Base-by-base conservation (phyloP, 2,113 vertebrate genomes). In the Spea multiplicata region DNA sequence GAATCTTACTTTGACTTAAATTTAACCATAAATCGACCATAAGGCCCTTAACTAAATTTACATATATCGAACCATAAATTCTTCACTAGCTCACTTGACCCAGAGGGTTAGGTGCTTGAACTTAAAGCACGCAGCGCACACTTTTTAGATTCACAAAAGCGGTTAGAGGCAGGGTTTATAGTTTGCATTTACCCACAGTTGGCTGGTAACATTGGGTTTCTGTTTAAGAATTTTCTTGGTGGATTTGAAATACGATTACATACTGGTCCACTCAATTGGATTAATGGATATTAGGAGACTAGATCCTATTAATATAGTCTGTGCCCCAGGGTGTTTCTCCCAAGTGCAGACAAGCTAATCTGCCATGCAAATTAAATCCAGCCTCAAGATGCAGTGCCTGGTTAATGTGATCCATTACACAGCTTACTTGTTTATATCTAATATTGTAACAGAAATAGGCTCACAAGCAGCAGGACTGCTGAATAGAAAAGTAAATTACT, bases 301-400 rank as follows among this genome's bases (percentile, higher is more conserved):
- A 94, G 95, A 98, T 97, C 94, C 94, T 95, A 96, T 98, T 98
- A 98, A 96, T 95, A 94, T 94, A 94, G 90, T 92, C 90, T 89
- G 90, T 94, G 94, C 93, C 96, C 95, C 90, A 91, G 90, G 95
- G 96, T 94, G 85, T 91, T 92, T 93, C 88, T 93, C 91, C 93
- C 90, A 91, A 72, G 93, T 95, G 93, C 93, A 92, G 92, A 93
- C 93, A 91, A 93, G 93, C 95, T 97, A 98, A 98, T 98, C 95
- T 97, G 94, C 93, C 94, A 96, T 97, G 95, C 94, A 97, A 98
- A 97, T 97, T 96, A 97, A 99, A 98, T 97, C 93, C 93, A 95
- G 94, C 93, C 94, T 93, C 94, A 96, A 94, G 93, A 94, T 93
- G 93, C 93, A 91, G 89, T 92, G 92, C 92, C 93, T 94, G 93